Evolutionary conservation across 2,113 vertebrate genomes (phyloP).

Genomic region (Amblyopsis rosae): DNA sequence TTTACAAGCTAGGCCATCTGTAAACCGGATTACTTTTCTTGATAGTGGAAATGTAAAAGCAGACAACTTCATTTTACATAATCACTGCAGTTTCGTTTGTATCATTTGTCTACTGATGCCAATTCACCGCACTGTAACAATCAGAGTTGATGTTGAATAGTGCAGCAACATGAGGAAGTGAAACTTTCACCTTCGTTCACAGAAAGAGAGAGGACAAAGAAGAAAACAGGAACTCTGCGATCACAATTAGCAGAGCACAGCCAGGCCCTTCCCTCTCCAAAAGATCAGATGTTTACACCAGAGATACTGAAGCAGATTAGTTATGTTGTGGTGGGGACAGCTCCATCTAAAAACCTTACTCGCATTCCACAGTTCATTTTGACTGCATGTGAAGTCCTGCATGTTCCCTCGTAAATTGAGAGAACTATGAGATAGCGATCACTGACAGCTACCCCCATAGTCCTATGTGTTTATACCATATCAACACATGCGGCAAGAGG

Average conservation of each 20-base stretch:
- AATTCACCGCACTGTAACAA: neutral
- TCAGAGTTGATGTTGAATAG: neutral
- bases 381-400: slow-evolving; percentile 10
- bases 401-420: neutral
- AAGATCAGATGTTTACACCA: slow-evolving; percentile 66
- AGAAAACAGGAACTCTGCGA: slow-evolving; percentile 38
- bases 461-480: too few species aligned
- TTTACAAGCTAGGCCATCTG: too few species aligned
- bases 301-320: slow-evolving; percentile 34
- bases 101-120: too few species aligned
- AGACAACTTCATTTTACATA: too few species aligned
- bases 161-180: slow-evolving; percentile 49
- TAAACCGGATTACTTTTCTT: too few species aligned
- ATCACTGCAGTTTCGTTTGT: too few species aligned
- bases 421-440: slow-evolving; percentile 25
- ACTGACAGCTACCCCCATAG: too few species aligned
- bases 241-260: neutral
- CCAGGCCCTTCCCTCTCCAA: slow-evolving; percentile 37
- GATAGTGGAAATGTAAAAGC: too few species aligned
- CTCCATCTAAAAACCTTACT: too few species aligned
- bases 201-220: slow-evolving; percentile 32
- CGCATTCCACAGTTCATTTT: neutral
- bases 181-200: slow-evolving; percentile 49
- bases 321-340: neutral
- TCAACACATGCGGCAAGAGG: neutral